A percentile compares a stretch with the other conserved stretches of the same genome.
phyloP scores from a whole-genome alignment of 1,140 invertebrate genomes.

The Calephelis nemesis region DNA sequence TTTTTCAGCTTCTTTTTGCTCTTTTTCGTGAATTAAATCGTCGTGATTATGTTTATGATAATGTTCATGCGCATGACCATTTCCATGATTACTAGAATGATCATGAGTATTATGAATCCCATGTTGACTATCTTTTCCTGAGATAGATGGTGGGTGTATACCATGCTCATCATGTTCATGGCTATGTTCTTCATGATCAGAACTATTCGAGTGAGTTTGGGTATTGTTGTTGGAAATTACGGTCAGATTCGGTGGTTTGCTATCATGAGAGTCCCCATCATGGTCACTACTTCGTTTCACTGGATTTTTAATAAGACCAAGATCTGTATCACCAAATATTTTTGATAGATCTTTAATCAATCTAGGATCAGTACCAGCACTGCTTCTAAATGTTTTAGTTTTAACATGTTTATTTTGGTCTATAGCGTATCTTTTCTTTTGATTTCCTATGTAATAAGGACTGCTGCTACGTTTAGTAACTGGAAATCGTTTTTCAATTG shows the following conservation, averaged over 20 bases:
- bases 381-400: conserved; percentile 67
- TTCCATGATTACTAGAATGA: conserved; percentile 38
- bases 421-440: conserved; percentile 69
- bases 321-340: conserved; percentile 73
- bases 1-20: conserved; percentile 53
- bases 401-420: conserved; percentile 69
- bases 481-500: conserved; percentile 81
- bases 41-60: conserved; percentile 54
- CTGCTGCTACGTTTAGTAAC: conserved; percentile 82
- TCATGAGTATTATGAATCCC: conserved; percentile 38
- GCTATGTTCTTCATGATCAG: conserved; percentile 50
- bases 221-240: conserved; percentile 52
- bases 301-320: conserved; percentile 61
- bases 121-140: conserved; percentile 56
- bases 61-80: conserved; percentile 54
- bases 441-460: conserved; percentile 63
- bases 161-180: conserved; percentile 62
- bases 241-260: conserved; percentile 58
- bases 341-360: conserved; percentile 79
- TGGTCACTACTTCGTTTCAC: conserved; percentile 72
- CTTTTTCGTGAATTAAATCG: conserved; percentile 34
- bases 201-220: conserved; percentile 46
- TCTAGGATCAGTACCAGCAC: conserved; percentile 74
- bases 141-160: conserved; percentile 74
- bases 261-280: conserved; percentile 54